Evolutionary conservation across 1,140 invertebrate genomes (phyloP), one percentile per base, ranked within the genome.

Genomic region (Nasonia giraulti): DNA sequence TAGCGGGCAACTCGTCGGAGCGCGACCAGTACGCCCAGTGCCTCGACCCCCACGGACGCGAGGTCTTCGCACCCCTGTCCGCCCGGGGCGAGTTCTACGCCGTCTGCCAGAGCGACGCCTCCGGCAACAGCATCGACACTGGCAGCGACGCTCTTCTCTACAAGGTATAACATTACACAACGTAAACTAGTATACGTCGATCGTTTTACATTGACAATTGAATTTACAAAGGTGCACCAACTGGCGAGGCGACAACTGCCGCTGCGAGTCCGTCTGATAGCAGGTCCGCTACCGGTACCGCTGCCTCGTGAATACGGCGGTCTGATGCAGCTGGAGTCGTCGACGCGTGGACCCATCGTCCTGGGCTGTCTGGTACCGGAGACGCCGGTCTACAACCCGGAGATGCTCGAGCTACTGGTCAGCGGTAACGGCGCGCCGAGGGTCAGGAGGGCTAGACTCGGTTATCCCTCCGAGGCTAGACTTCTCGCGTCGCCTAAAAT

Each of bases 11-110:
- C 23, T 90, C 89, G 7, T 90, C 91, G 2, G 92, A 93, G 47
- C 91, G 91, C 40, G 92, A 93, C 85, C 92, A 93, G 82, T 94
- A 94, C 80, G 93, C 93, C 6, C 92, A 94, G 76, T 94, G 93
- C 82, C 87, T 94, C 27, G 92, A 92, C 84, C 88, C 91, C 7
- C 89, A 92, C 7, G 92, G 92, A 47, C 91, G 91, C 7, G 92
- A 93, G 66, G 90, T 93, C 1, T 93, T 92, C 40, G 91, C 91
- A 11, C 90, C 91, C 12, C 81, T 93, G 68, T 91, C 92, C 11
- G 90, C 91, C 14, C 87, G 91, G 31, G 92, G 92, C 37, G 92
- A 93, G 85, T 93, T 93, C 88, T 93, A 93, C 44, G 92, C 92
- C 31, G 89, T 91, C 79, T 92, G 90, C 77, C 91, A 92, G 73